These are phyloP conservation scores for Peromyscus eremicus DNA, from an alignment of 2,797 vertebrate species.

Conservation along the genomic window DNA sequence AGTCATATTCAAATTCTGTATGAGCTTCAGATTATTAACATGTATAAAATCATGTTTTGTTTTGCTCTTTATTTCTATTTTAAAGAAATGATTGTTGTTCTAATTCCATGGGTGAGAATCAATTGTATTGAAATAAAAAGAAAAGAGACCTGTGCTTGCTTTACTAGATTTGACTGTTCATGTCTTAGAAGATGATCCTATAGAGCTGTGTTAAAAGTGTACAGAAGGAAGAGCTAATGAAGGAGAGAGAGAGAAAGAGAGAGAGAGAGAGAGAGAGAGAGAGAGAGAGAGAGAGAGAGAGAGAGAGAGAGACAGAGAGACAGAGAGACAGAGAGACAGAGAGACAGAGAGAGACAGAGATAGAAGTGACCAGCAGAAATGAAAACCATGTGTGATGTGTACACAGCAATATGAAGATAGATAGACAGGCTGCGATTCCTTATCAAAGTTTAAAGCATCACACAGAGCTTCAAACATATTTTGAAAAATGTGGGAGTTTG, in stretches of 20 bases:
- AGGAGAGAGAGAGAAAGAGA: neutral
- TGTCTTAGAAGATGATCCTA: neutral
- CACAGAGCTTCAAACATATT: slow-evolving; percentile 28
- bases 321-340: no score
- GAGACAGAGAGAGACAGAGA: neutral
- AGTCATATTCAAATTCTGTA: neutral
- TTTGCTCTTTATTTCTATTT: neutral
- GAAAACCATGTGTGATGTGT: neutral
- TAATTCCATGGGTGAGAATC: neutral
- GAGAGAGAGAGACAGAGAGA: no score
- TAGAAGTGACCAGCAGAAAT: neutral
- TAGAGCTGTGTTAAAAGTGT: neutral
- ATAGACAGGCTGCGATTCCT: neutral
- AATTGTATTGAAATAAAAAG: neutral
- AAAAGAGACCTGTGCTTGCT: neutral
- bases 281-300: neutral
- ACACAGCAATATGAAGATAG: neutral
- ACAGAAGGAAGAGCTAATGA: neutral
- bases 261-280: neutral
- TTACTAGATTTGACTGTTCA: neutral
- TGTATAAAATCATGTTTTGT: neutral
- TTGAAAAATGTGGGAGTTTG: slow-evolving; percentile 59
- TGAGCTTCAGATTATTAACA: neutral
- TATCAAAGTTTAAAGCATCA: neutral
- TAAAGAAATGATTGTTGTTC: neutral